Evolutionary conservation across 1,140 invertebrate genomes (phyloP).

Genomic region (Drosophila biarmipes): DNA sequence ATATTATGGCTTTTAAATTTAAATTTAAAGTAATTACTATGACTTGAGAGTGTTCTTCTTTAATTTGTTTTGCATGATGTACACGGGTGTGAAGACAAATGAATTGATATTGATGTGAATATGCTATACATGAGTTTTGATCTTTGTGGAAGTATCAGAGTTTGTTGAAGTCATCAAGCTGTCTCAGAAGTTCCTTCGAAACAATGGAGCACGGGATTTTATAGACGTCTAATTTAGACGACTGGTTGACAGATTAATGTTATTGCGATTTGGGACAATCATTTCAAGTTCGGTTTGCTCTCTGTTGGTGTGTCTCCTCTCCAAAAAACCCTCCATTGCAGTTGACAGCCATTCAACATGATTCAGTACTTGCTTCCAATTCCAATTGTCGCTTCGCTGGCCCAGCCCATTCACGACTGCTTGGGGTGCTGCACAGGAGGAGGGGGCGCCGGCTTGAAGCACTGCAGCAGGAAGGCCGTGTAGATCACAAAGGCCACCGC

Average conservation of each 20-base stretch:
- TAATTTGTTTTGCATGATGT: constrained; percentile 33
- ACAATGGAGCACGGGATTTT: constrained; percentile 53
- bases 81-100: constrained; percentile 42
- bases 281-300: constrained; percentile 43
- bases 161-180: constrained; percentile 19
- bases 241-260: constrained; percentile 65
- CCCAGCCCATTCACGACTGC: constrained; percentile 68
- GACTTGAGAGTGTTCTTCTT: constrained; percentile 68
- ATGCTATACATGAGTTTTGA: constrained; percentile 17
- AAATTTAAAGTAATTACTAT: constrained; percentile 80
- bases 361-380: constrained; percentile 23
- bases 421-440: constrained; percentile 85
- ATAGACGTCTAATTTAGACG: constrained; percentile 78
- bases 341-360: constrained; percentile 41
- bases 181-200: constrained; percentile 32
- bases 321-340: constrained; percentile 27
- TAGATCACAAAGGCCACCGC: constrained; percentile 94
- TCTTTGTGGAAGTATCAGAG: constrained; percentile 32
- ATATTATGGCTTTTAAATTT: constrained; percentile 72
- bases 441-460: constrained; percentile 89
- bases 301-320: constrained; percentile 28
- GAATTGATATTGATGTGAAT: constrained; percentile 18
- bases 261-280: constrained; percentile 31
- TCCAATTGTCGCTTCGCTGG: not conserved
- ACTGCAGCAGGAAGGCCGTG: constrained; percentile 95